Evolutionary conservation across 2,113 vertebrate species (phyloP).

Genomic region (Dromiciops gliroides): DNA sequence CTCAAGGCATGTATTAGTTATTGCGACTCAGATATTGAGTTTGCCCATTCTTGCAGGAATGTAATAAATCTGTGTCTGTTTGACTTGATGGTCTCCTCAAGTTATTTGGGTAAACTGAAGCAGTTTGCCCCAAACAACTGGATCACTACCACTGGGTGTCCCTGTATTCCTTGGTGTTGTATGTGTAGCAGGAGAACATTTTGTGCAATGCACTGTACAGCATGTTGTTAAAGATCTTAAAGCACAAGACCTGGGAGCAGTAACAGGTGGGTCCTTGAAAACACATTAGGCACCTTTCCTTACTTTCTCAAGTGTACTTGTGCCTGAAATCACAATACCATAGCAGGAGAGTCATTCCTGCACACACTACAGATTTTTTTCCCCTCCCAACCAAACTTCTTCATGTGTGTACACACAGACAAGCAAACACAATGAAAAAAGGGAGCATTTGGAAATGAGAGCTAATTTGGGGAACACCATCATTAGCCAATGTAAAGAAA

Average conservation of each 20-base stretch:
- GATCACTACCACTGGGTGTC: not conserved
- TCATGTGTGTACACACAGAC: not conserved
- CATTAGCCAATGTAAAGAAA: not conserved
- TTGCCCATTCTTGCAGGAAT: no score
- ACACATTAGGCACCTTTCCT: not conserved
- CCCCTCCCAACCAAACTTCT: not conserved
- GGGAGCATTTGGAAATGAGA: not conserved
- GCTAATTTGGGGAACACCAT: not conserved
- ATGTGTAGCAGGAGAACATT: not conserved
- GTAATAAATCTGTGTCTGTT: no score
- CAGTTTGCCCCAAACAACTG: no score
- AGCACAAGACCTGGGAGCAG: not conserved
- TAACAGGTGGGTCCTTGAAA: not conserved
- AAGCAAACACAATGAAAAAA: not conserved
- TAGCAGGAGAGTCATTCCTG: not conserved
- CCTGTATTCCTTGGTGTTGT: not conserved
- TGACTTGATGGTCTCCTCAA: no score
- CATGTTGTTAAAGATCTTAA: not conserved
- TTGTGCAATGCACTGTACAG: not conserved
- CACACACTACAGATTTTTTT: not conserved
- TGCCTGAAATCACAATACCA: not conserved
- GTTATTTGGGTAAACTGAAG: no score
- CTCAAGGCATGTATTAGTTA: no score
- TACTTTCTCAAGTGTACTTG: not conserved
- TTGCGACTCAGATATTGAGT: no score